Evolutionary conservation across 64 coral and sea anemone genomes (phyloP).

Genomic region (Stylophora pistillata): DNA sequence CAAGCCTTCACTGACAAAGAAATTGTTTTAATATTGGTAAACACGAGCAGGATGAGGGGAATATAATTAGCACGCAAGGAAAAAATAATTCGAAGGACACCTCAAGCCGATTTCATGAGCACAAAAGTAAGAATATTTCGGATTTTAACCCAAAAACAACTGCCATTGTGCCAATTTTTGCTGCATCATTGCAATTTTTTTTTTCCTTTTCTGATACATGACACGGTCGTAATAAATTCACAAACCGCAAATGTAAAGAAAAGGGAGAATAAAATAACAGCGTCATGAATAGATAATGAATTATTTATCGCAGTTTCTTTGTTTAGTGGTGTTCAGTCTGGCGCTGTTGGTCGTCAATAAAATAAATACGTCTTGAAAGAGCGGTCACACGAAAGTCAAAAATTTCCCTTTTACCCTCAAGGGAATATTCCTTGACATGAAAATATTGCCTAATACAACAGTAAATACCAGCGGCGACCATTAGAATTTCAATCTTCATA

Average conservation of each 20-base stretch:
- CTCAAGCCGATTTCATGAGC: neutral
- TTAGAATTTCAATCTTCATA: constrained; percentile 1
- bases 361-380: constrained; percentile 18
- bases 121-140: neutral
- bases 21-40: constrained; percentile 27
- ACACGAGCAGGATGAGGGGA: neutral
- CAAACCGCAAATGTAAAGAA: neutral
- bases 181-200: neutral
- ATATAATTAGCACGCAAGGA: constrained; percentile 27
- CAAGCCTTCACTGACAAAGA: neutral
- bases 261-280: neutral
- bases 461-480: neutral
- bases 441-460: neutral
- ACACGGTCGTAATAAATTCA: neutral
- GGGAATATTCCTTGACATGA: neutral
- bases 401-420: neutral
- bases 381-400: neutral
- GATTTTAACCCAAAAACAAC: too few species aligned
- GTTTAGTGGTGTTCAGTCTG: constrained; percentile 25
- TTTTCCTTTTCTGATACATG: neutral
- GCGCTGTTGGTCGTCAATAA: constrained; percentile 27
- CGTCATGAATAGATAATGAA: neutral
- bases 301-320: constrained; percentile 19
- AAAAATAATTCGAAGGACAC: neutral
- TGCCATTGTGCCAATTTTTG: neutral